phyloP scores from a whole-genome alignment of 2,888 invertebrate genomes.

The Cataglyphis rosenhaueri region DNA sequence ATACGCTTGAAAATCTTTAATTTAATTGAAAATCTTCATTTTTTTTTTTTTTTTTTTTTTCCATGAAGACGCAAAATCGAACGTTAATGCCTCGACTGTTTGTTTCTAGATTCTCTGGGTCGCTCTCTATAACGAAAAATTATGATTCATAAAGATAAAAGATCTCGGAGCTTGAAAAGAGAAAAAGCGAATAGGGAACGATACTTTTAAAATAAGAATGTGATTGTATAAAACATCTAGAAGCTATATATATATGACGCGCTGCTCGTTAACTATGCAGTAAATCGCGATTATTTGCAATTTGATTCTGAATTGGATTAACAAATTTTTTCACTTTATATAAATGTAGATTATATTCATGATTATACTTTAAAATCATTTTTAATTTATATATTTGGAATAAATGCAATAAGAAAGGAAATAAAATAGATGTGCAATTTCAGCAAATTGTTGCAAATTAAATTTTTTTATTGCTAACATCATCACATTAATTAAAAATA shows the following conservation, averaged over 20 bases:
- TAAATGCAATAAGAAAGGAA: background rate
- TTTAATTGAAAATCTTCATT: background rate
- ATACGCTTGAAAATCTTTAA: background rate
- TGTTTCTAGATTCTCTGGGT: conserved; percentile 18
- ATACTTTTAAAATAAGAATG: background rate
- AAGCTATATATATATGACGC: conserved; percentile 37
- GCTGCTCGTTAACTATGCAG: conserved; percentile 43
- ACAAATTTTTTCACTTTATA: background rate
- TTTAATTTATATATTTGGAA: background rate
- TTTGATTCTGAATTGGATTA: background rate
- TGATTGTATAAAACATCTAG: background rate
- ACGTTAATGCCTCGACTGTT: conserved; percentile 20
- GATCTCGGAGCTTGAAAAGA: background rate
- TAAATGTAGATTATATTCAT: background rate
- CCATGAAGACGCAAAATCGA: background rate
- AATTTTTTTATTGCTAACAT: background rate
- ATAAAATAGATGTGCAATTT: background rate
- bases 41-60: background rate
- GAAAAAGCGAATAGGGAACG: background rate
- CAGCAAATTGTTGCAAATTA: background rate
- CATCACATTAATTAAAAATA: background rate
- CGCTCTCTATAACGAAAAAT: background rate
- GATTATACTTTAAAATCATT: background rate
- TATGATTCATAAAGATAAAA: background rate
- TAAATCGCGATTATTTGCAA: conserved; percentile 38